Base-by-base conservation (phyloP, 2,113 vertebrate species). In the Scortum barcoo region DNA sequence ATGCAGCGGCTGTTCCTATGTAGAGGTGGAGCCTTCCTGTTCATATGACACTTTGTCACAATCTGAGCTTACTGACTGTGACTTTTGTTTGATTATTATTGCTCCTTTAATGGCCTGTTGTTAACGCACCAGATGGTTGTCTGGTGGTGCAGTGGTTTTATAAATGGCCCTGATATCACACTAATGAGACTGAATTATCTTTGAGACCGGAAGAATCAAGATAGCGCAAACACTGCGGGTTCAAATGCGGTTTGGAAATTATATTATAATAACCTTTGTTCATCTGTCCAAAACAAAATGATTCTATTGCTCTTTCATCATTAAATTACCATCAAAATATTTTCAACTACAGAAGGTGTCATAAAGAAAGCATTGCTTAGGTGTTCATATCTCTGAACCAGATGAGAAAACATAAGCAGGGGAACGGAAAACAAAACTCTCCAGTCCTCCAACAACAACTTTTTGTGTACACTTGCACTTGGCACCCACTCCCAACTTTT, bases 81-180 rank as follows among this genome's bases (percentile, higher is more conserved):
- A 60, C 70, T 70, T 78, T 13, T 73, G 70, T 75, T 82, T 79
- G 33, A 83, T 79, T 71, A 71, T 75, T 46, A 76, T 76, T 30
- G 42, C 76, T 40, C 33, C 58, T 63, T 57, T 78, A 58, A 86
- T 70, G 57, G 33, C 79, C 63, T 58, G 69, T 69, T 74, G 62
- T 70, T 78, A 75, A 60, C 26, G 11, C 20, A 60, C 24, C 85
- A 83, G 80, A 83, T 83, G 76, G 76, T 65, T 71, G 61, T 60
- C 51, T 72, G 53, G 26, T n/a, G 58, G 33, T 16, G 67, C 56
- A 38, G 56, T 10, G 16, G 28, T 38, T 58, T 79, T 28, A 79
- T 66, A 58, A 83, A 86, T 75, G 65, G 33, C n/a, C n/a, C 46
- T 20, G 30, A 22, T 73, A 40, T 54, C 13, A 30, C 51, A 57